Evolutionary conservation across 2,888 invertebrate genomes (phyloP), one percentile per base, ranked within the genome.

Genomic region (Rhorus exstirpatorius): DNA sequence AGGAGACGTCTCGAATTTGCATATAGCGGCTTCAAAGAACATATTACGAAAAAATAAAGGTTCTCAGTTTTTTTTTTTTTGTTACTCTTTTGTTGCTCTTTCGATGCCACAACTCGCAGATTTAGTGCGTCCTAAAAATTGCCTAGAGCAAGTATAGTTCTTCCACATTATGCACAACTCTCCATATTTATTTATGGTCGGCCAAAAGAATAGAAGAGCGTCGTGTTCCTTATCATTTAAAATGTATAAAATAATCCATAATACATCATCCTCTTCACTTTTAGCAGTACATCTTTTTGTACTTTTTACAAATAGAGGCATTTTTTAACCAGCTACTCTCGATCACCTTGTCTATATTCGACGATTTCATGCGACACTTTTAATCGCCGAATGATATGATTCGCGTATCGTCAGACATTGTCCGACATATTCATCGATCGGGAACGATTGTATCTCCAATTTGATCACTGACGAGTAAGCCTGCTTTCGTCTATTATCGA

Each of bases 391-490:
- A 17, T 24, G 17, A 41, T 70, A 19, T 38, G 58, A 70, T 70
- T 70, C 21, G 44, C 61, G 41, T 63, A 41, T n/a, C n/a, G n/a
- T n/a, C 35, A 6, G 41, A 63, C n/a, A 63, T 58, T 21, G 31
- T 38, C 38, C 70, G 35, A 55, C 75, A 26, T 75, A n/a, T n/a
- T 10, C 46, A 14, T 51, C 24, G 49, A 19, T 51, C 67, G 67
- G 67, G 19, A 67, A 31, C 31, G 38, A 67, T 51, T 51, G 51
- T n/a, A 51, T 53, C 35, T 17, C 2, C 49, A 51, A 51, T 70
- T 17, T 44, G 19, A 26, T 70, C 31, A 58, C 31, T 26, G 55
- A 26, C 19, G 60, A 17, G 71, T 58, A 60, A 58, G n/a, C 60
- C 71, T 58, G 44, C 17, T 44, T 31, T 49, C 7, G 8, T 14